These are phyloP conservation scores for Sipha flava DNA, from an alignment of 1,140 invertebrate genomes.

Conservation along the genomic window DNA sequence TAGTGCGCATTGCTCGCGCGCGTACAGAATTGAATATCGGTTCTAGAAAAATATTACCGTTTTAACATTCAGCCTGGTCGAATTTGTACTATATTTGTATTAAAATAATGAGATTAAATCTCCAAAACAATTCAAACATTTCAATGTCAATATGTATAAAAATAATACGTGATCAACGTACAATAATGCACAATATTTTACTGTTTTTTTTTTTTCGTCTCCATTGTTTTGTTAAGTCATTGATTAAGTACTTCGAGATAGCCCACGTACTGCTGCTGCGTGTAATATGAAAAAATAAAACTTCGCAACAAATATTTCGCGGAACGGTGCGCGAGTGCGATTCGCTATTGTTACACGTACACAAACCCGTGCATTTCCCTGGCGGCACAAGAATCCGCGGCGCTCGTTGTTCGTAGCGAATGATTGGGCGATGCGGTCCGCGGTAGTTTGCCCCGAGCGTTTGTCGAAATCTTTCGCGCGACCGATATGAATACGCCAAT, in stretches of 20 bases:
- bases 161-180: background rate
- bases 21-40: no score
- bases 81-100: no score
- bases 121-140: background rate
- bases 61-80: background rate
- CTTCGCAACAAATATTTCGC: background rate
- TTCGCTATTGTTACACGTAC: no score
- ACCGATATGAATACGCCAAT: no score
- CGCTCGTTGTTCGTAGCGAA: no score
- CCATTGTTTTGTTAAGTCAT: conserved; percentile 10
- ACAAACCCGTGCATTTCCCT: no score
- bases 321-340: background rate
- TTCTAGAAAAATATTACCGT: no score
- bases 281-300: background rate
- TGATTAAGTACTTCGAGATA: conserved; percentile 7
- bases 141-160: background rate
- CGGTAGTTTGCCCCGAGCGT: no score
- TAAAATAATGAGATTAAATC: background rate
- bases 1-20: no score
- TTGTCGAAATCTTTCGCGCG: no score
- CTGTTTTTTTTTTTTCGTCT: background rate
- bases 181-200: background rate
- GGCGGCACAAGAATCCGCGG: no score
- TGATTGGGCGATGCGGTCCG: no score
- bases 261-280: background rate